A percentile compares a stretch with the other conserved stretches of the same genome.
Evolutionary conservation across 2,113 vertebrate species (phyloP).

Genomic region (Oryzias celebensis): DNA sequence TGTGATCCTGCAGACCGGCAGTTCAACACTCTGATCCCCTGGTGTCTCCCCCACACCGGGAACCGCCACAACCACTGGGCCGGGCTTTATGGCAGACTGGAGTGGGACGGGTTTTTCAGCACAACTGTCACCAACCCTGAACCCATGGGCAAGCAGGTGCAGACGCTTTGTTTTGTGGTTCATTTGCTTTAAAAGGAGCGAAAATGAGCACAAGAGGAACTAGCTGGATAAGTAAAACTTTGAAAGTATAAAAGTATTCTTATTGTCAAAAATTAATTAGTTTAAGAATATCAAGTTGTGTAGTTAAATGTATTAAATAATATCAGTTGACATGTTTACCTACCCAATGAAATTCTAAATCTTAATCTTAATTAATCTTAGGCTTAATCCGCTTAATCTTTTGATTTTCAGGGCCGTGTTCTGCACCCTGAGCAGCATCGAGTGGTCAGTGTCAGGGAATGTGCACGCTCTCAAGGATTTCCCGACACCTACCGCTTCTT

Average conservation of each 20-base stretch:
- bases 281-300: too few species aligned
- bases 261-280: background rate
- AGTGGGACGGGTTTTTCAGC: slow-evolving; percentile 98
- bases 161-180: background rate
- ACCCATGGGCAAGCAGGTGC: slow-evolving; percentile 98
- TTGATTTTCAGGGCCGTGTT: slow-evolving; percentile 84
- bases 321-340: too few species aligned
- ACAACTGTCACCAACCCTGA: slow-evolving; percentile 97
- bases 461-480: slow-evolving; percentile 93
- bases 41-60: slow-evolving; percentile 96
- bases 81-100: slow-evolving; percentile 90
- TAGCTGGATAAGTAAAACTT: background rate
- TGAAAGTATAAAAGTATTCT: background rate
- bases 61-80: slow-evolving; percentile 99
- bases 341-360: too few species aligned
- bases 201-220: too few species aligned
- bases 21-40: slow-evolving; percentile 95
- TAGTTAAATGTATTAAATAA: too few species aligned
- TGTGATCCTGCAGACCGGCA: slow-evolving; percentile 91
- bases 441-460: slow-evolving; percentile 94
- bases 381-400: background rate
- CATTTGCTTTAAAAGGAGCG: background rate
- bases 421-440: slow-evolving; percentile 94
- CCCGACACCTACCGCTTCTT: slow-evolving; percentile 93
- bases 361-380: too few species aligned